These are phyloP conservation scores for Acropora yongei DNA, from an alignment of 64 coral and sea anemone species.

Conservation along the genomic window DNA sequence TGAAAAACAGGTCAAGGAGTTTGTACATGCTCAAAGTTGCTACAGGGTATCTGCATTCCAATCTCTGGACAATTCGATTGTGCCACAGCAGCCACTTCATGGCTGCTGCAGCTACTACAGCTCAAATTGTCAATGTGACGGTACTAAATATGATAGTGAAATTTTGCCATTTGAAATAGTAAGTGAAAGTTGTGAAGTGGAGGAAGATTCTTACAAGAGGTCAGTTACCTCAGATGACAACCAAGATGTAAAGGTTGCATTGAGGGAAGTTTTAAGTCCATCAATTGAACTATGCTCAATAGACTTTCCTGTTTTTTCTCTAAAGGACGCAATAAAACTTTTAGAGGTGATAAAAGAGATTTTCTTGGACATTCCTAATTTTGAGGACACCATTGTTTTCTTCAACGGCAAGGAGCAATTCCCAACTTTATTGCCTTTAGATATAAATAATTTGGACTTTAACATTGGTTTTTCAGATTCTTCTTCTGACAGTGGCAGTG, in stretches of 20 bases:
- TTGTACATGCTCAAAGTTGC: constrained; percentile 13
- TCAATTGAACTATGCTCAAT: neutral
- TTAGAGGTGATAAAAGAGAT: constrained; percentile 70
- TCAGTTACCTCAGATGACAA: neutral
- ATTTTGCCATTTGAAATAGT: constrained; percentile 33
- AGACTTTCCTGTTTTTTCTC: constrained; percentile 68
- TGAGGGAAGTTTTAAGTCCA: constrained; percentile 17
- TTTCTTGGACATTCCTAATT: constrained; percentile 57
- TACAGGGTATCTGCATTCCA: constrained; percentile 3
- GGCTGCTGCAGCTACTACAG: constrained; percentile 26
- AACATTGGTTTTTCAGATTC: constrained; percentile 20
- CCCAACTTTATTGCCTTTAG: constrained; percentile 1
- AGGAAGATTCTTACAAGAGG: neutral
- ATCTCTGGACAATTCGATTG: constrained; percentile 8
- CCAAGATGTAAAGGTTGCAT: constrained; percentile 8
- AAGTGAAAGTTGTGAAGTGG: constrained; percentile 15
- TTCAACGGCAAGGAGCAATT: constrained; percentile 17
- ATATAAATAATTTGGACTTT: constrained; percentile 18
- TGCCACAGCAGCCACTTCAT: constrained; percentile 8
- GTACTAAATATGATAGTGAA: neutral
- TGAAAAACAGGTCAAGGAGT: constrained; percentile 25
- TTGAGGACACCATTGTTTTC: constrained; percentile 52
- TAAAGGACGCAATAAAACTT: constrained; percentile 42
- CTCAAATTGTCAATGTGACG: constrained; percentile 5
- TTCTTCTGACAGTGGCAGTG: constrained; percentile 16